Conservation (phyloP, 2,888 invertebrate species). For the Cosmia trapezina region DNA sequence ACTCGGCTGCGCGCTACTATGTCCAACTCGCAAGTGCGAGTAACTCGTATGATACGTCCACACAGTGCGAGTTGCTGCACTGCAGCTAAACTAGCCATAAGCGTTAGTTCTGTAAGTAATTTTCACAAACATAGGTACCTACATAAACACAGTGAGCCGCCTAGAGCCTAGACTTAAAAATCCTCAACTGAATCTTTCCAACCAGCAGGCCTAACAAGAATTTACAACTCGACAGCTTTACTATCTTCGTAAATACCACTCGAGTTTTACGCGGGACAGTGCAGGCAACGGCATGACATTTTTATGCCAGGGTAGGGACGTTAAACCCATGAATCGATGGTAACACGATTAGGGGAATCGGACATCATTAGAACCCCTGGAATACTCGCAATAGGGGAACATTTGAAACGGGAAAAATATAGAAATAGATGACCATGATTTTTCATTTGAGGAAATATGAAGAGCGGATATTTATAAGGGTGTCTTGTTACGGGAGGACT, state of each 20-base stretch:
- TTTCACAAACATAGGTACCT: too few species aligned
- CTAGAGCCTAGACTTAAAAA: neutral
- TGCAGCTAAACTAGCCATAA: too few species aligned
- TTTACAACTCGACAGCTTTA: conserved; percentile 61
- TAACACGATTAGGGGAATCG: conserved; percentile 70
- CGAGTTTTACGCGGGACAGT: conserved; percentile 26
- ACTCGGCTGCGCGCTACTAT: too few species aligned
- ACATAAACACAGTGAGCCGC: too few species aligned
- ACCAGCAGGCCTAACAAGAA: conserved; percentile 33
- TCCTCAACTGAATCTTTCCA: neutral
- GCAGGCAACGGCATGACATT: conserved; percentile 47
- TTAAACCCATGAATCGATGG: conserved; percentile 66
- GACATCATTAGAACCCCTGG: conserved; percentile 59
- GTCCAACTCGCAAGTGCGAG: too few species aligned
- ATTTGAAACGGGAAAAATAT: conserved; percentile 17
- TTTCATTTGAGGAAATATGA: conserved; percentile 31
- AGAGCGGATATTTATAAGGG: conserved; percentile 18
- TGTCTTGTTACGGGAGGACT: conserved; percentile 5
- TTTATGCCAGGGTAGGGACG: conserved; percentile 56
- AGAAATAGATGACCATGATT: conserved; percentile 32
- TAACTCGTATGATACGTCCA: too few species aligned
- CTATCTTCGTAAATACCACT: conserved; percentile 54
- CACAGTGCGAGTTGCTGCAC: too few species aligned
- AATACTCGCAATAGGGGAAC: conserved; percentile 29
- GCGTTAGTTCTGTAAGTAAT: too few species aligned